Conservation (phyloP, 1,140 invertebrate genomes). For the Eueides isabella region DNA sequence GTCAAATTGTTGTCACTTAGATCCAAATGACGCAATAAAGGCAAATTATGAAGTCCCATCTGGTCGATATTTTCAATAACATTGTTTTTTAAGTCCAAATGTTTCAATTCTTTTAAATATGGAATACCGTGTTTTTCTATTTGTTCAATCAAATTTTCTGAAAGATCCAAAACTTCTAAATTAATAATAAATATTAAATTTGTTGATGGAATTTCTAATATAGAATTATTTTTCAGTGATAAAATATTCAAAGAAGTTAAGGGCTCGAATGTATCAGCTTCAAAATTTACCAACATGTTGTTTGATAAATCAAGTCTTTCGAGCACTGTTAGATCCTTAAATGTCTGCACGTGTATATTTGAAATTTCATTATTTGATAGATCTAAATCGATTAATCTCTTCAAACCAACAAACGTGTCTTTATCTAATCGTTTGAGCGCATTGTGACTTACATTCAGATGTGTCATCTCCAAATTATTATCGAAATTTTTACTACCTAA, state of each 20-base stretch:
- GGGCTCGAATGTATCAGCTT: constrained; percentile 87
- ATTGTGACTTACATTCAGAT: constrained; percentile 90
- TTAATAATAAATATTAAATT: constrained; percentile 86
- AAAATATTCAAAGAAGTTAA: constrained; percentile 87
- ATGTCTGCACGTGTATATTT: constrained; percentile 86
- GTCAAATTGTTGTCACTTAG: constrained; percentile 92
- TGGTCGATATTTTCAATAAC: constrained; percentile 87
- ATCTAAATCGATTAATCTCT: constrained; percentile 86
- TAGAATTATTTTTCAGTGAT: constrained; percentile 88
- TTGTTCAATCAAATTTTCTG: constrained; percentile 88
- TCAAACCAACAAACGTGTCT: constrained; percentile 89
- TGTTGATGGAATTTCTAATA: constrained; percentile 87
- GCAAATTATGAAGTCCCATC: constrained; percentile 86
- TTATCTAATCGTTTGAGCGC: constrained; percentile 86
- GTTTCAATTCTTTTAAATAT: constrained; percentile 85
- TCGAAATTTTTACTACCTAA: constrained; percentile 91
- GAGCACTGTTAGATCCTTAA: constrained; percentile 87
- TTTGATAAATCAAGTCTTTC: constrained; percentile 89
- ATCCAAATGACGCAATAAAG: constrained; percentile 87
- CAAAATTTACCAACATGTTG: constrained; percentile 88
- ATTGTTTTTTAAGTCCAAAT: constrained; percentile 87
- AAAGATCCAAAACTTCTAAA: constrained; percentile 87
- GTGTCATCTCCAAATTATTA: constrained; percentile 86
- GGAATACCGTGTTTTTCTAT: constrained; percentile 87
- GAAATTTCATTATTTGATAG: constrained; percentile 90